Percentiles rank a stretch among this genome's conserved stretches.
These are phyloP conservation scores for Molossus alvarezi DNA, from an alignment of 2,797 vertebrate species.

Conservation along the genomic window DNA sequence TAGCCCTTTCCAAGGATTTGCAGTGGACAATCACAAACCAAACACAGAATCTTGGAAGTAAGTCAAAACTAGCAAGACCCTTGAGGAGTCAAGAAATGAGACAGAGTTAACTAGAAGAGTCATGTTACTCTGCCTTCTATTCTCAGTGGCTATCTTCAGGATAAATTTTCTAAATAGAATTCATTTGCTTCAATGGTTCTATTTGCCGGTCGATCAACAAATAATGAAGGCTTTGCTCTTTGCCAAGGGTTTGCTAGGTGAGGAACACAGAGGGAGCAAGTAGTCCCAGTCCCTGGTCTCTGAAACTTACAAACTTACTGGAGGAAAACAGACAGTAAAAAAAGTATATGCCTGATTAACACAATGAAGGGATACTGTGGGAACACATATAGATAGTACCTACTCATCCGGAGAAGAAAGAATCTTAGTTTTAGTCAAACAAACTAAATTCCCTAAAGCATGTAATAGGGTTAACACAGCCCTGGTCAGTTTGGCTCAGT, in stretches of 20 bases:
- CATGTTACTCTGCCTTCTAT: not conserved
- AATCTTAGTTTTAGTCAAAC: constrained; percentile 46
- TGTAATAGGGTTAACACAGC: constrained; percentile 39
- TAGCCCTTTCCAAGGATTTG: constrained; percentile 12
- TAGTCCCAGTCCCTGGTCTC: not conserved
- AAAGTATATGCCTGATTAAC: not conserved
- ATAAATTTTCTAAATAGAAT: not conserved
- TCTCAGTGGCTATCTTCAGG: not conserved
- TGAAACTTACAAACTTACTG: not conserved
- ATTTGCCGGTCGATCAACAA: not conserved
- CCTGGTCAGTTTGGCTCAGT: too few species aligned
- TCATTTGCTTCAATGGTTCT: not conserved
- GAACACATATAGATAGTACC: not conserved
- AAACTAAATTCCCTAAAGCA: constrained; percentile 29
- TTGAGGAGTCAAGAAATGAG: not conserved
- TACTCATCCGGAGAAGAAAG: not conserved
- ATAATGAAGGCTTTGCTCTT: not conserved
- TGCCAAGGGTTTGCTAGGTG: not conserved
- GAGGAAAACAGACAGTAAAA: not conserved
- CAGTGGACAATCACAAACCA: not conserved
- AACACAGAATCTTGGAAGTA: not conserved
- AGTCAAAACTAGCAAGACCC: not conserved
- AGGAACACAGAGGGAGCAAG: not conserved
- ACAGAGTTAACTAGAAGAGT: not conserved
- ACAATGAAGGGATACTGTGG: not conserved